A percentile compares a stretch with the other conserved stretches of the same genome.
These are phyloP conservation scores for Cyphotilapia sp. DNA, from an alignment of 2,113 vertebrate genomes.

Conservation along the genomic window DNA sequence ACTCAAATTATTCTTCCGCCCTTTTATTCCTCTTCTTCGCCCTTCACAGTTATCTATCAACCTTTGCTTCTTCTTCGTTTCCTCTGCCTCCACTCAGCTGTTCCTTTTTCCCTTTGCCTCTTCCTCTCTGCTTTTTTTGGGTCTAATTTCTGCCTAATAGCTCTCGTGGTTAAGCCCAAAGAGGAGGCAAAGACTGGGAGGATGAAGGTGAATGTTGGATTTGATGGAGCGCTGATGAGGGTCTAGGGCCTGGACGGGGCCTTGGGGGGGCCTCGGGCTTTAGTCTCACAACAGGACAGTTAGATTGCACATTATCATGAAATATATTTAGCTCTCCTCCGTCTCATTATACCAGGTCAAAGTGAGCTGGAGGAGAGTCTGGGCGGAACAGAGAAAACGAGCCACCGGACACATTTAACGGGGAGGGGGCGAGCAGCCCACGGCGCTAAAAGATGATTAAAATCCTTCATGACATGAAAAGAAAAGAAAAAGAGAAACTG, in stretches of 20 bases:
- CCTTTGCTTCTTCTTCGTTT: neutral
- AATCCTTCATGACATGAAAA: neutral
- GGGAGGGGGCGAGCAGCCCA: neutral
- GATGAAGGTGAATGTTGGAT: neutral
- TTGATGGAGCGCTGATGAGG: slow-evolving; percentile 5
- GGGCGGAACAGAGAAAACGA: neutral
- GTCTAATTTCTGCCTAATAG: neutral
- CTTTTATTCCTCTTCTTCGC: neutral
- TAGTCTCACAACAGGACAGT: slow-evolving; percentile 5
- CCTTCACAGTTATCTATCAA: neutral
- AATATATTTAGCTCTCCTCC: slow-evolving; percentile 21
- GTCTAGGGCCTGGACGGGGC: neutral
- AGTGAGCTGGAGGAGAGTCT: slow-evolving; percentile 24
- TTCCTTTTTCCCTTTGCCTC: neutral
- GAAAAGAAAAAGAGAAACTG: neutral
- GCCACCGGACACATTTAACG: slow-evolving; percentile 15
- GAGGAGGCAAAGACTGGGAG: neutral
- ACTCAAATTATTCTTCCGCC: neutral
- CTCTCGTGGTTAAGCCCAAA: neutral
- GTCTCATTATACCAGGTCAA: slow-evolving; percentile 40
- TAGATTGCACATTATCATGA: slow-evolving; percentile 23
- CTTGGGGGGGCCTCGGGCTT: neutral
- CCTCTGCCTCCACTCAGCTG: neutral
- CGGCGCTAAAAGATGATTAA: neutral
- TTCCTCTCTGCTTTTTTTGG: neutral